phyloP scores from a whole-genome alignment of 2,888 invertebrate genomes.

The Muschampia plurimacula region DNA sequence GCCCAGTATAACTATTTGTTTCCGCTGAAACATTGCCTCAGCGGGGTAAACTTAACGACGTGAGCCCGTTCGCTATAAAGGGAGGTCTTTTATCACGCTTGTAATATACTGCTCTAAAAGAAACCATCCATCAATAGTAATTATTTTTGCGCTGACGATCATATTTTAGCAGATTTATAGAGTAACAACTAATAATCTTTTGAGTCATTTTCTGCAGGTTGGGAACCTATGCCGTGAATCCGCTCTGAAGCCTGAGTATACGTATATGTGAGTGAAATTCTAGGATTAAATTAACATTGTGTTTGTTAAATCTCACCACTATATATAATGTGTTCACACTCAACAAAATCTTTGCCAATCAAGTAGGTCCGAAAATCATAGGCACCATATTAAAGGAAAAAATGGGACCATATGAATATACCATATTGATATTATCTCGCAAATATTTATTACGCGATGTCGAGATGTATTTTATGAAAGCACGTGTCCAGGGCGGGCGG shows the following conservation, averaged over 20 bases:
- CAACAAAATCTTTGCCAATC: neutral
- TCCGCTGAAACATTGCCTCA: conserved; percentile 44
- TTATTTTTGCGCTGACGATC: conserved; percentile 33
- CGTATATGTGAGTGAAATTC: neutral
- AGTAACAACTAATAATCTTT: neutral
- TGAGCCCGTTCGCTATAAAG: conserved; percentile 39
- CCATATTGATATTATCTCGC: conserved; percentile 48
- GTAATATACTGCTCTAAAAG: conserved; percentile 40
- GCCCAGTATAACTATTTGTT: conserved; percentile 45
- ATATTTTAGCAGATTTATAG: conserved; percentile 23
- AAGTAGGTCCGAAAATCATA: neutral
- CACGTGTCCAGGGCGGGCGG: conserved; percentile 70
- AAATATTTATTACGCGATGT: conserved; percentile 61
- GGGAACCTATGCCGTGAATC: neutral
- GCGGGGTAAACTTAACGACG: conserved; percentile 41
- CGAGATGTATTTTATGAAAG: conserved; percentile 69
- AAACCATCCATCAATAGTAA: conserved; percentile 42
- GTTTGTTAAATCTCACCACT: no score
- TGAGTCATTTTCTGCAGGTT: neutral
- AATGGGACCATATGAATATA: conserved; percentile 4
- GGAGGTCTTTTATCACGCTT: conserved; percentile 42
- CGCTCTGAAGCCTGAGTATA: neutral
- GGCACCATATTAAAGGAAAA: neutral
- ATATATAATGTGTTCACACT: neutral
- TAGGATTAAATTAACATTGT: no score